phyloP scores from a whole-genome alignment of 2,113 vertebrate genomes.

The Alouatta palliata region DNA sequence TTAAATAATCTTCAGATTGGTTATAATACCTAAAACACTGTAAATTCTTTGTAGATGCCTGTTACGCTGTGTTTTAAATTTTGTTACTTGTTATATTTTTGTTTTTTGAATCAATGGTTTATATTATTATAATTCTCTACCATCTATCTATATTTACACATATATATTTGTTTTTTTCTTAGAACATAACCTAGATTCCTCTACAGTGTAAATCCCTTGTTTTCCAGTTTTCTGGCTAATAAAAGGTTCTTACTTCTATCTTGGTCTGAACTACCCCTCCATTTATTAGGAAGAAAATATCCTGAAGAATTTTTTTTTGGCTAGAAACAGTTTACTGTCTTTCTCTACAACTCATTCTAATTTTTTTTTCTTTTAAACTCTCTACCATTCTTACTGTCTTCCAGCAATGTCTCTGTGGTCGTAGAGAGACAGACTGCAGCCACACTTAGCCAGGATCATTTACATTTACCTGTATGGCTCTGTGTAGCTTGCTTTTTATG shows the following conservation, averaged over 20 bases:
- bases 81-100: no score
- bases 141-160: neutral
- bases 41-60: no score
- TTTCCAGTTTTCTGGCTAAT: conserved; percentile 37
- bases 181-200: conserved; percentile 12
- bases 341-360: neutral
- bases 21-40: no score
- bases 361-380: neutral
- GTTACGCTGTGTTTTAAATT: no score
- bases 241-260: neutral
- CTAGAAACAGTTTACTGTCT: neutral
- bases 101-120: no score
- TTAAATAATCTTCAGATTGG: no score
- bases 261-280: conserved; percentile 32
- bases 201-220: neutral
- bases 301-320: neutral
- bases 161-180: neutral
- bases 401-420: neutral
- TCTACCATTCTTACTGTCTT: neutral
- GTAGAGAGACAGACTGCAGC: neutral
- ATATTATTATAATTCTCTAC: neutral
- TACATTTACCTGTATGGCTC: neutral
- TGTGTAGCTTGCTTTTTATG: neutral
- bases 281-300: neutral
- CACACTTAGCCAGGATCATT: neutral